phyloP scores from a whole-genome alignment of 1,140 invertebrate species.

The Atta colombica region DNA sequence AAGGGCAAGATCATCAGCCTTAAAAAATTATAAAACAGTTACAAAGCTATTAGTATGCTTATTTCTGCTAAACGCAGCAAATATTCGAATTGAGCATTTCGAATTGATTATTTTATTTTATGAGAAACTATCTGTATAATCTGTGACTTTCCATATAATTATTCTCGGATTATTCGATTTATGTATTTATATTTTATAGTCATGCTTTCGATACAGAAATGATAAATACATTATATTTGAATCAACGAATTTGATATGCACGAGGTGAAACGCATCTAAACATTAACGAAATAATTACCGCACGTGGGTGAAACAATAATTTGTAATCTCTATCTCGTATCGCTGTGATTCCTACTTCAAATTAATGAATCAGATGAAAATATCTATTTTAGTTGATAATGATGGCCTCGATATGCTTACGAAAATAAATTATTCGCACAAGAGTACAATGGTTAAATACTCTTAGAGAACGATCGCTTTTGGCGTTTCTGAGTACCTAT shows the following conservation, averaged over 20 bases:
- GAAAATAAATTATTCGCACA: conserved; percentile 14
- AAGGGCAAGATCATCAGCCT: too few relatives aligned
- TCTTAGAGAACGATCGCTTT: conserved; percentile 3
- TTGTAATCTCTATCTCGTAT: not conserved
- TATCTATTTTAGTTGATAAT: not conserved
- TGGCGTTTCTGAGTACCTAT: conserved; percentile 8
- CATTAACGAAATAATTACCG: conserved; percentile 2
- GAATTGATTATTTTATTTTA: not conserved
- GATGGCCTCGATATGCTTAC: not conserved
- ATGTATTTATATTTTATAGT: not conserved
- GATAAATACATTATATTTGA: not conserved
- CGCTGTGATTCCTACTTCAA: not conserved
- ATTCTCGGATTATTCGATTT: not conserved
- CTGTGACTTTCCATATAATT: not conserved
- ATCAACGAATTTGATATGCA: not conserved
- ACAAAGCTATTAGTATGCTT: too few relatives aligned
- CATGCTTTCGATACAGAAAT: not conserved
- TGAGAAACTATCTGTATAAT: not conserved
- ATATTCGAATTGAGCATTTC: too few relatives aligned
- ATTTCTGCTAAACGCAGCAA: too few relatives aligned
- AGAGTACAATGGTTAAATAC: not conserved
- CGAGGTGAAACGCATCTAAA: not conserved
- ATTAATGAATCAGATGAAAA: conserved; percentile 7
- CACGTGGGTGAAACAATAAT: not conserved
- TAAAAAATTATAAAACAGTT: too few relatives aligned